Evolutionary conservation across 2,888 invertebrate genomes (phyloP).

Genomic region (Tanaodytes sp.): DNA sequence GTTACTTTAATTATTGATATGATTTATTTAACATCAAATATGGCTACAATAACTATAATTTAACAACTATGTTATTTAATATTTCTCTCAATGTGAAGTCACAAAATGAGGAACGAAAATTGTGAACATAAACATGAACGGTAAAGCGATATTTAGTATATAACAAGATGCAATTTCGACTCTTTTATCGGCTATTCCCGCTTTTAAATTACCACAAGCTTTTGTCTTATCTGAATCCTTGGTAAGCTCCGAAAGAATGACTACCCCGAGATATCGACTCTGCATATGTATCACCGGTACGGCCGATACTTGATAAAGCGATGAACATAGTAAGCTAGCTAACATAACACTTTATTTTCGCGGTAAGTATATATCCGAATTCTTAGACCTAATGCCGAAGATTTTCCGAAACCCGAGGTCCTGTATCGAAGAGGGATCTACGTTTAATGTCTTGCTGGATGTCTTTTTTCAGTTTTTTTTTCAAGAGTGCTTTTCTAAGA

Average conservation of each 20-base stretch:
- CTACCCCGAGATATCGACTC: constrained; percentile 68
- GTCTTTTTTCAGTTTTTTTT: background rate
- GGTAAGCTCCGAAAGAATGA: constrained; percentile 66
- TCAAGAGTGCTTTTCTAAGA: too few species aligned
- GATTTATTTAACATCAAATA: too few species aligned
- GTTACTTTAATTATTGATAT: too few species aligned
- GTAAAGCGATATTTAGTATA: constrained; percentile 11
- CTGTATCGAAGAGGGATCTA: constrained; percentile 26
- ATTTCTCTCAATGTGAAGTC: background rate
- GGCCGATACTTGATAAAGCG: constrained; percentile 61
- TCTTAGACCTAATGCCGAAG: constrained; percentile 18
- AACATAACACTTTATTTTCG: constrained; percentile 44
- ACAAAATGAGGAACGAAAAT: constrained; percentile 12
- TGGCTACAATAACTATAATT: too few species aligned
- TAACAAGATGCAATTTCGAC: constrained; percentile 35
- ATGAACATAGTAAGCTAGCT: constrained; percentile 50
- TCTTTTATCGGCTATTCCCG: constrained; percentile 62
- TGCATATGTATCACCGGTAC: constrained; percentile 66
- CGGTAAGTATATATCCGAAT: constrained; percentile 36
- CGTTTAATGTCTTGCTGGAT: background rate
- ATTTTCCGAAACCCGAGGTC: constrained; percentile 29
- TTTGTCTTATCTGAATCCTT: constrained; percentile 63
- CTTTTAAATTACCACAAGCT: constrained; percentile 66
- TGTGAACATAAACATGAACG: constrained; percentile 18
- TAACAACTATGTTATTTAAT: background rate